phyloP scores from a whole-genome alignment of 1,140 invertebrate species.

The Proales similis region DNA sequence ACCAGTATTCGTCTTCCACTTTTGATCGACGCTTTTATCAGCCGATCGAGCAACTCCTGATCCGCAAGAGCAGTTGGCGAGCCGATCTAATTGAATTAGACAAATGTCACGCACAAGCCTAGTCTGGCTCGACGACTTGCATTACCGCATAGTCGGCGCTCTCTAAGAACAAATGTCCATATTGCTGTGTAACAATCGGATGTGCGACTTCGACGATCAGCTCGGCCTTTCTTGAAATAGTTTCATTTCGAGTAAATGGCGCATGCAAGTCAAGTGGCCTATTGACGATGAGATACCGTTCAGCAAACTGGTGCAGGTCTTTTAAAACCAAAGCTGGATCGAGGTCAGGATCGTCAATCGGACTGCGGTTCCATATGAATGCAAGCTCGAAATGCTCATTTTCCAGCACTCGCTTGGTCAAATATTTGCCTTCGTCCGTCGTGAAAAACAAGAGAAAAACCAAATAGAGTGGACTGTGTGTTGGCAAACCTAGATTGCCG shows the following conservation, averaged over 20 bases:
- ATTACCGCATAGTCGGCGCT: slow-evolving; percentile 55
- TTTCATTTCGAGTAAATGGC: not conserved
- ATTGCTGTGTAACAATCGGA: slow-evolving; percentile 56
- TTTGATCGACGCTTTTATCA: slow-evolving; percentile 45
- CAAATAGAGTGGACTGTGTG: slow-evolving; percentile 14
- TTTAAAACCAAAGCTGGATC: slow-evolving; percentile 19
- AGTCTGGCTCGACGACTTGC: slow-evolving; percentile 15
- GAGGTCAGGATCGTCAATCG: not conserved
- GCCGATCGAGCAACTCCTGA: slow-evolving; percentile 45
- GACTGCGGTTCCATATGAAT: slow-evolving; percentile 25
- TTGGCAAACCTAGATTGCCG: slow-evolving; percentile 53
- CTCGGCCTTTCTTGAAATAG: slow-evolving; percentile 50
- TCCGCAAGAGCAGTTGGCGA: slow-evolving; percentile 59
- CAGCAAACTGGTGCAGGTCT: slow-evolving; percentile 38
- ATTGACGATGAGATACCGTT: not conserved
- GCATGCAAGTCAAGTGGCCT: not conserved
- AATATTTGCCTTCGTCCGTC: not conserved
- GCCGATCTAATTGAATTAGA: slow-evolving; percentile 51
- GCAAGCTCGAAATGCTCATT: slow-evolving; percentile 17
- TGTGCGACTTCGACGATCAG: slow-evolving; percentile 61
- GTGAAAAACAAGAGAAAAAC: slow-evolving; percentile 38
- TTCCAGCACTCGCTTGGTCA: not conserved
- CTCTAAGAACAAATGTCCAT: slow-evolving; percentile 54
- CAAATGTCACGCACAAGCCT: slow-evolving; percentile 34
- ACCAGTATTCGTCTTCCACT: slow-evolving; percentile 55